Evolutionary conservation across 2,888 invertebrate species (phyloP).

Genomic region (Dorcus hopei): DNA sequence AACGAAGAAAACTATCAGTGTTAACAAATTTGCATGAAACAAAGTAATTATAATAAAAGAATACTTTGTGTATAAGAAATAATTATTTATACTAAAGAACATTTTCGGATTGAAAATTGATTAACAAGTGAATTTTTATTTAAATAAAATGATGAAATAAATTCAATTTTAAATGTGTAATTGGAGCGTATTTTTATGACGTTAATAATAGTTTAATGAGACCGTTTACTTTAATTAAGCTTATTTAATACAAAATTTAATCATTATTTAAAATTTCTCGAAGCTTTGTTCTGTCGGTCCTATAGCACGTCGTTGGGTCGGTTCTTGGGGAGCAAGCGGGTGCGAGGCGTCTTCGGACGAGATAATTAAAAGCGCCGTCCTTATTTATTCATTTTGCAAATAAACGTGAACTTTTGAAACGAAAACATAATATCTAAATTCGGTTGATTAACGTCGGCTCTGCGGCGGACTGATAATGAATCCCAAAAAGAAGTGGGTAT

Average conservation of each 20-base stretch:
- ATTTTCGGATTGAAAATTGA: no score
- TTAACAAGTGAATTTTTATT: no score
- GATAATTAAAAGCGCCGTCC: conserved; percentile 42
- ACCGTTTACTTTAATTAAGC: background rate
- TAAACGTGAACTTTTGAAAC: conserved; percentile 42
- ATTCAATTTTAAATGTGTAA: background rate
- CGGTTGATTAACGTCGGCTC: conserved; percentile 44
- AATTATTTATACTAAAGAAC: no score
- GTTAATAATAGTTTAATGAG: background rate
- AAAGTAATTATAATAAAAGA: no score
- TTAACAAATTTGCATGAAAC: no score
- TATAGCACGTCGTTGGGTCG: no score
- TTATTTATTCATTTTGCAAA: conserved; percentile 46
- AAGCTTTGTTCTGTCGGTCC: background rate
- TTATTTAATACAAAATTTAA: no score
- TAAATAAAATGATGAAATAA: no score
- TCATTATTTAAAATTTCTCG: background rate
- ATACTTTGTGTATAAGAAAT: no score
- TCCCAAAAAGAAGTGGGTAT: conserved; percentile 48
- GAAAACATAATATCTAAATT: conserved; percentile 46
- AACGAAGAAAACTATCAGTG: no score
- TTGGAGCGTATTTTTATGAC: background rate
- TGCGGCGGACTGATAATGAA: conserved; percentile 48
- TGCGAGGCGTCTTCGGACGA: background rate
- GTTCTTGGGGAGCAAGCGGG: background rate